Percentiles rank a stretch among this genome's conserved stretches.
Conservation (phyloP, 2,113 vertebrate species). For the Dunckerocampus dactyliophorus region DNA sequence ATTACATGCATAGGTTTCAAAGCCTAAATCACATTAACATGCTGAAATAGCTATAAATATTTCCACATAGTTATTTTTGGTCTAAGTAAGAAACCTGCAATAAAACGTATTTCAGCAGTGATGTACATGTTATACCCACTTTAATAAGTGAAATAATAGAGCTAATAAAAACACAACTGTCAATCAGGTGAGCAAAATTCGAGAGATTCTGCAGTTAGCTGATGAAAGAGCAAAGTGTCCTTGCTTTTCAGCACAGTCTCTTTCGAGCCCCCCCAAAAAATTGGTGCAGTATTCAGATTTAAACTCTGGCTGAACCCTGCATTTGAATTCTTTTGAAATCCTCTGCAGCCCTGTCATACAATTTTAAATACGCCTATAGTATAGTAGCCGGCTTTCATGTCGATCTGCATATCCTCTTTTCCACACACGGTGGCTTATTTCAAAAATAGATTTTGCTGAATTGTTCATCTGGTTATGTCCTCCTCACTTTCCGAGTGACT, state of each 20-base stretch:
- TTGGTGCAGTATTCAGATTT: constrained; percentile 56
- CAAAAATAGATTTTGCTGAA: constrained; percentile 53
- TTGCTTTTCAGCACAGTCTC: constrained; percentile 15
- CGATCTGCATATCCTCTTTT: constrained; percentile 37
- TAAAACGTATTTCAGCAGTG: too few relatives aligned
- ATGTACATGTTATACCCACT: too few relatives aligned
- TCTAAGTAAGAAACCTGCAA: too few relatives aligned
- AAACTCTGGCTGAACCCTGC: constrained; percentile 67
- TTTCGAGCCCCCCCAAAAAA: constrained; percentile 32
- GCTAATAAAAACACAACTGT: not conserved
- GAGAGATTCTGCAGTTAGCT: not conserved
- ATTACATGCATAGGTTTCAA: not conserved
- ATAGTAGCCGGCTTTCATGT: constrained; percentile 60
- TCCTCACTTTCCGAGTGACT: constrained; percentile 10
- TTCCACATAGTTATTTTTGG: not conserved
- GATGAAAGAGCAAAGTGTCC: constrained; percentile 1
- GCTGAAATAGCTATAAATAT: not conserved
- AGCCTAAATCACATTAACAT: not conserved
- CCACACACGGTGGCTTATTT: constrained; percentile 36
- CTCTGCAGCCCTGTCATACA: constrained; percentile 59
- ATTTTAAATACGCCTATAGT: constrained; percentile 65
- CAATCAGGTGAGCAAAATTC: not conserved
- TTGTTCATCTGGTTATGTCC: constrained; percentile 31
- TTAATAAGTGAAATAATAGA: too few relatives aligned
- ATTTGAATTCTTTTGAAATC: constrained; percentile 73